phyloP scores from a whole-genome alignment of 2,888 invertebrate species.

The Steinernema scapterisci region DNA sequence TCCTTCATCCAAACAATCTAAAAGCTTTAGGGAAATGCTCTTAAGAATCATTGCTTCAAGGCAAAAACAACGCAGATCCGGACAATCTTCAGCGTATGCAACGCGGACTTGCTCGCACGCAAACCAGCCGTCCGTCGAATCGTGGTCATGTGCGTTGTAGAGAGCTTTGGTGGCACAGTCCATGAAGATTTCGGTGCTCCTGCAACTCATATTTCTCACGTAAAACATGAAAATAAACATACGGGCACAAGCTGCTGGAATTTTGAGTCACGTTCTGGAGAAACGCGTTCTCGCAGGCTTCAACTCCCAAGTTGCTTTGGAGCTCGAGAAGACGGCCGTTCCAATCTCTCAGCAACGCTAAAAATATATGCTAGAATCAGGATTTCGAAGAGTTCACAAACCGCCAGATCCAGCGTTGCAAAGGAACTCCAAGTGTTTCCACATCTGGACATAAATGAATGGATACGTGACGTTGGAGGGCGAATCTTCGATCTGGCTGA shows the following conservation, averaged over 20 bases:
- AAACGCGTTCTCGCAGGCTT: not conserved
- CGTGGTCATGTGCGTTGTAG: no score
- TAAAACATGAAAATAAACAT: no score
- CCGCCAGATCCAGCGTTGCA: not conserved
- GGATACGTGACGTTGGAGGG: not conserved
- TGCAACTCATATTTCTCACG: no score
- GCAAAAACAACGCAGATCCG: not conserved
- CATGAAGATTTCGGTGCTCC: not conserved
- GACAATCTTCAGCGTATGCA: conserved; percentile 10
- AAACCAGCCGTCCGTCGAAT: not conserved
- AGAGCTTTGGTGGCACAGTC: not conserved
- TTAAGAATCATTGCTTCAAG: no score
- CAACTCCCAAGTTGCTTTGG: not conserved
- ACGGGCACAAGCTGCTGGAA: not conserved
- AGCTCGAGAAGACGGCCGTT: not conserved
- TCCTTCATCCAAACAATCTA: no score
- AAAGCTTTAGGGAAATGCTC: no score
- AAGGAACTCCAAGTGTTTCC: not conserved
- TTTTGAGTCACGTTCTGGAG: not conserved
- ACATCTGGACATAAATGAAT: not conserved
- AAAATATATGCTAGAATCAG: no score
- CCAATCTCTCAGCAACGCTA: no score
- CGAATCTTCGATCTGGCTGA: not conserved
- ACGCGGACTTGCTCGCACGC: not conserved
- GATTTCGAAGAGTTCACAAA: not conserved